phyloP scores from a whole-genome alignment of 2,113 vertebrate species.

The Psettodes erumei region DNA sequence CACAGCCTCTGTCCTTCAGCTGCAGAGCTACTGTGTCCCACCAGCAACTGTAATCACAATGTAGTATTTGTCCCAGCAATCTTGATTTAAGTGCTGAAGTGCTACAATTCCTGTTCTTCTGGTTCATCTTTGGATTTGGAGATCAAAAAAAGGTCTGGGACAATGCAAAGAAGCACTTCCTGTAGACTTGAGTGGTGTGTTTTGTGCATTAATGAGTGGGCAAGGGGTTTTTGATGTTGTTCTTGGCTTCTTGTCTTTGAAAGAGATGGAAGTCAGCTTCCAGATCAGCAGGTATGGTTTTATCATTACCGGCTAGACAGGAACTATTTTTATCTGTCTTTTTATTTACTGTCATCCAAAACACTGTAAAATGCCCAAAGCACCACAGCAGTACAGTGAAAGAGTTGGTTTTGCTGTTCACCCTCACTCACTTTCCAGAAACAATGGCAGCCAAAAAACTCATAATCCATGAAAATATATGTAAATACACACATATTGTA shows the following conservation, averaged over 20 bases:
- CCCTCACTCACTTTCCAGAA: slow-evolving; percentile 6
- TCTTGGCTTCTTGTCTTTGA: slow-evolving; percentile 53
- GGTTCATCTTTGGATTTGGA: slow-evolving; percentile 11
- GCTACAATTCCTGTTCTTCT: slow-evolving; percentile 1
- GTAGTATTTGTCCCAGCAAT: slow-evolving; percentile 6
- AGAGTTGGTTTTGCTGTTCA: not conserved
- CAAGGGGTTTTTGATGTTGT: slow-evolving; percentile 39
- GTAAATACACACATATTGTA: not conserved
- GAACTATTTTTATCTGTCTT: slow-evolving; percentile 59
- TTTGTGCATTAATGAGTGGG: slow-evolving; percentile 46
- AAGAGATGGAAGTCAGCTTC: slow-evolving; percentile 45
- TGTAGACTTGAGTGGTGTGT: slow-evolving; percentile 11
- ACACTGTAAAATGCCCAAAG: slow-evolving; percentile 15
- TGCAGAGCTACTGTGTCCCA: not conserved
- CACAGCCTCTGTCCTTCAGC: slow-evolving; percentile 1
- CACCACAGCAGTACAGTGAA: slow-evolving; percentile 11
- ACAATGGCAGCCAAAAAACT: slow-evolving; percentile 34
- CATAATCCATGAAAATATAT: not conserved
- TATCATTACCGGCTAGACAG: slow-evolving; percentile 71
- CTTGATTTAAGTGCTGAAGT: not conserved
- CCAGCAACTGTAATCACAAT: slow-evolving; percentile 11
- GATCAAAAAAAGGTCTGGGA: slow-evolving; percentile 11
- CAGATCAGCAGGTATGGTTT: slow-evolving; percentile 70
- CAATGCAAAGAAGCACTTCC: slow-evolving; percentile 24
- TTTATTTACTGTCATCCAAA: slow-evolving; percentile 41